Percentiles rank a stretch among this genome's conserved stretches.
These are phyloP conservation scores for Pogonus chalceus DNA, from an alignment of 1,140 invertebrate genomes.

Conservation along the genomic window DNA sequence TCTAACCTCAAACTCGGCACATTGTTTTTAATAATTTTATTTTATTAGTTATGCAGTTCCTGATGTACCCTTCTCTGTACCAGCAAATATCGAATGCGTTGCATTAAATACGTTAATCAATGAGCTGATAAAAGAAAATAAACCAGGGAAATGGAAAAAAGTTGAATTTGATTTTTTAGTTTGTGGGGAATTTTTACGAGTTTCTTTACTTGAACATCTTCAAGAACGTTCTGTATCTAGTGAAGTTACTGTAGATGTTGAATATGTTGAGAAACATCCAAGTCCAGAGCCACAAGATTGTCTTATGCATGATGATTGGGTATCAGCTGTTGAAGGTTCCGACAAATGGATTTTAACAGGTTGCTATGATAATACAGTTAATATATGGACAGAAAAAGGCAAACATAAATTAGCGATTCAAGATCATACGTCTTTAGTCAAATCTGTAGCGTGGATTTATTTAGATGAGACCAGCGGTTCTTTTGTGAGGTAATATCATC, in stretches of 20 bases:
- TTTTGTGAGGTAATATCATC: constrained; percentile 56
- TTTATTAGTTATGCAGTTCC: constrained; percentile 74
- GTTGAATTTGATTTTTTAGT: constrained; percentile 86
- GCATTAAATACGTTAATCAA: constrained; percentile 76
- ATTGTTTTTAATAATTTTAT: constrained; percentile 17
- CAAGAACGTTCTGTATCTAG: constrained; percentile 54
- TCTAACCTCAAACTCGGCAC: constrained; percentile 11
- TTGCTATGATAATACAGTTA: constrained; percentile 89
- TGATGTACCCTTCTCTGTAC: constrained; percentile 72
- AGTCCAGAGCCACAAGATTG: constrained; percentile 84
- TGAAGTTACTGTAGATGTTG: constrained; percentile 73
- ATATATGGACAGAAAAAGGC: constrained; percentile 80
- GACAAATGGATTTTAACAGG: constrained; percentile 83
- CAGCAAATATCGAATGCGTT: constrained; percentile 50
- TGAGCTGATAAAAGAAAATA: constrained; percentile 60
- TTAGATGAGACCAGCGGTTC: constrained; percentile 49
- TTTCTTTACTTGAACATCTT: constrained; percentile 57
- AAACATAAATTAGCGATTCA: constrained; percentile 73
- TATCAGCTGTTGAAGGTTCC: constrained; percentile 66
- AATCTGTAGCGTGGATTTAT: constrained; percentile 78
- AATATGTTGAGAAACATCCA: constrained; percentile 81
- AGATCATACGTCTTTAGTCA: constrained; percentile 76
- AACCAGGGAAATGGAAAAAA: constrained; percentile 35
- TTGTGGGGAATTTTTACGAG: constrained; percentile 65
- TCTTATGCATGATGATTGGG: constrained; percentile 92